Conservation (phyloP, 2,888 invertebrate genomes). For the Koerneria pararmatus region DNA sequence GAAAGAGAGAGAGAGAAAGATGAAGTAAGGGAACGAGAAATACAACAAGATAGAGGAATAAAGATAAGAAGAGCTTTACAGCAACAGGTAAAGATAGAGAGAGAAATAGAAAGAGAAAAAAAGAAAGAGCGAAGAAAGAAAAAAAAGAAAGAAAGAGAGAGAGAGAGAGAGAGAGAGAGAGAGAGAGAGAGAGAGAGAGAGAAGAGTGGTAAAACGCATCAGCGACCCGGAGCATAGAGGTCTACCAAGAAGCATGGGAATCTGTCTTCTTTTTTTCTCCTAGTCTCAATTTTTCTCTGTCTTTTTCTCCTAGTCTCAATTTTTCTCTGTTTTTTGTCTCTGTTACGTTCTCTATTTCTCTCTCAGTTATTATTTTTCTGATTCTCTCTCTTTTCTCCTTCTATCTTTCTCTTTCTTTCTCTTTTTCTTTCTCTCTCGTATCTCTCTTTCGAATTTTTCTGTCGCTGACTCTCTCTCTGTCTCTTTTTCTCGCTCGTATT, state of each 20-base stretch:
- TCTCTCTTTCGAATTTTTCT: constrained; percentile 6
- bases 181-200: constrained; percentile 1
- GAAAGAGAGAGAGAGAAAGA: background rate
- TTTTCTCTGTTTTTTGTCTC: background rate
- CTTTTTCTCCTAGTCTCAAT: constrained; percentile 8
- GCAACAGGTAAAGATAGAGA: background rate
- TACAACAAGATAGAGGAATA: background rate
- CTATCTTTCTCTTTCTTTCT: constrained; percentile 1
- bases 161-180: constrained; percentile 1
- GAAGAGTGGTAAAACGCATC: background rate
- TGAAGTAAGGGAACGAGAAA: background rate
- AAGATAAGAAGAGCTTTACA: background rate
- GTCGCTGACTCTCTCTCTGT: background rate
- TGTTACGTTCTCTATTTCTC: background rate
- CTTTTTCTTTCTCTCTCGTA: constrained; percentile 10
- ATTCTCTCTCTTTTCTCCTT: constrained; percentile 6
- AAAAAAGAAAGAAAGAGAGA: background rate
- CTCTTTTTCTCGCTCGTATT: background rate
- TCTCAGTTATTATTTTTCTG: constrained; percentile 6
- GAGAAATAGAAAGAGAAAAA: background rate
- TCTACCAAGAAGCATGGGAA: background rate
- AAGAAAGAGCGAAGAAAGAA: background rate
- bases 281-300: background rate
- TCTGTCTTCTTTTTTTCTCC: background rate
- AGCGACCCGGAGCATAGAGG: background rate